Evolutionary conservation across 2,113 vertebrate genomes (phyloP).

Genomic region (Vicugna pacos): DNA sequence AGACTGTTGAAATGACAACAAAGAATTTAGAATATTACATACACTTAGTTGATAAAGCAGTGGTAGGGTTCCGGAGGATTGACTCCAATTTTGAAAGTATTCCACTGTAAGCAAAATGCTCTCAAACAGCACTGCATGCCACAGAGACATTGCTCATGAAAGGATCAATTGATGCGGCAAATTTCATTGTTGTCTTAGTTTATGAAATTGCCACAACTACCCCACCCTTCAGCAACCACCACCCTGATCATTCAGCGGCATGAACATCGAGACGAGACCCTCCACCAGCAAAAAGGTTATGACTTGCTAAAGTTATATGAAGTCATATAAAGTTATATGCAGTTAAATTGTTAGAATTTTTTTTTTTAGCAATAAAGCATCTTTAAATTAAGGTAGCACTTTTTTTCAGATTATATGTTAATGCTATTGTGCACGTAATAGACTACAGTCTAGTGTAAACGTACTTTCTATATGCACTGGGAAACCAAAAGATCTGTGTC

Average conservation of each 20-base stretch:
- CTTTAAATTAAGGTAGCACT: neutral
- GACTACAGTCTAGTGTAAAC: neutral
- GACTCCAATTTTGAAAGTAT: neutral
- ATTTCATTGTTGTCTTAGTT: neutral
- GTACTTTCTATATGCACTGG: neutral
- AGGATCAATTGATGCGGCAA: neutral
- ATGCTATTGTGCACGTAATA: neutral
- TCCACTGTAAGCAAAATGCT: neutral
- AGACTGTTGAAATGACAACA: neutral
- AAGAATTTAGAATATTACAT: neutral
- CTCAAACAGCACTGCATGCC: neutral
- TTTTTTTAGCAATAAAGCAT: neutral
- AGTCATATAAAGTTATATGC: no score
- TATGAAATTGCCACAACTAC: neutral
- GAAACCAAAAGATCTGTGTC: neutral
- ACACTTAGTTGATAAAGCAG: neutral
- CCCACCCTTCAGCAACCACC: neutral
- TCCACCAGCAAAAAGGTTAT: neutral
- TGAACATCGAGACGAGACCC: neutral
- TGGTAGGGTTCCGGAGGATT: neutral
- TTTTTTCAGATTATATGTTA: neutral
- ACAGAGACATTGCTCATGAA: neutral
- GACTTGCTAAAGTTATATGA: neutral
- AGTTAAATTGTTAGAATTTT: neutral
- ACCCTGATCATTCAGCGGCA: neutral